These are phyloP conservation scores for Calosoma granatense DNA, from an alignment of 1,140 invertebrate genomes.

Conservation along the genomic window DNA sequence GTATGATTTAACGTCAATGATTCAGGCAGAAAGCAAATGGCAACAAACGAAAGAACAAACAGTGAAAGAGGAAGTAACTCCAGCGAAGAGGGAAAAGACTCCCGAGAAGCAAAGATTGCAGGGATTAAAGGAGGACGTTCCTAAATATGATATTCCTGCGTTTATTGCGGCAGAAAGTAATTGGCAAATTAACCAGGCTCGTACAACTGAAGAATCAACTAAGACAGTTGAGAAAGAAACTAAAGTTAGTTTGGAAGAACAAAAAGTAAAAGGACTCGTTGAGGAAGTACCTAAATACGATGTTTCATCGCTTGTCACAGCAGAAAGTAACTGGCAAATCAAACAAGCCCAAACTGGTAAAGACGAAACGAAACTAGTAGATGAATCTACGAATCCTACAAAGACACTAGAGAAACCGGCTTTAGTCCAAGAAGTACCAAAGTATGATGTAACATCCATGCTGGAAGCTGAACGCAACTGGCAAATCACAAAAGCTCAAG, in stretches of 20 bases:
- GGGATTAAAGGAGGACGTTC: not conserved
- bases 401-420: not conserved
- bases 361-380: not conserved
- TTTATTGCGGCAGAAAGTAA: not conserved
- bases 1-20: constrained; percentile 12
- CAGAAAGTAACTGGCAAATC: not conserved
- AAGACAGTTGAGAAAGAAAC: not conserved
- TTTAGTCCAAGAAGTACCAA: not conserved
- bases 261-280: not conserved
- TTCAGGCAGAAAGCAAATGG: constrained; percentile 14
- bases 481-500: not conserved
- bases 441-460: not conserved
- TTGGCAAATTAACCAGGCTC: not conserved
- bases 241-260: not conserved
- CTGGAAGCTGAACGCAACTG: not conserved
- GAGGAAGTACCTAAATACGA: constrained; percentile 12
- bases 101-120: not conserved
- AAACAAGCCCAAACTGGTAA: not conserved
- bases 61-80: not conserved
- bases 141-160: constrained; percentile 12
- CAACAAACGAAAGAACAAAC: not conserved
- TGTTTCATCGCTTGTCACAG: not conserved
- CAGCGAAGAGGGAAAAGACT: no score
- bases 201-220: not conserved
- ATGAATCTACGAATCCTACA: not conserved